Evolutionary conservation across 2,797 vertebrate genomes (phyloP), one percentile per base, ranked within the genome.

Genomic region (Platyrinchus mystaceus): DNA sequence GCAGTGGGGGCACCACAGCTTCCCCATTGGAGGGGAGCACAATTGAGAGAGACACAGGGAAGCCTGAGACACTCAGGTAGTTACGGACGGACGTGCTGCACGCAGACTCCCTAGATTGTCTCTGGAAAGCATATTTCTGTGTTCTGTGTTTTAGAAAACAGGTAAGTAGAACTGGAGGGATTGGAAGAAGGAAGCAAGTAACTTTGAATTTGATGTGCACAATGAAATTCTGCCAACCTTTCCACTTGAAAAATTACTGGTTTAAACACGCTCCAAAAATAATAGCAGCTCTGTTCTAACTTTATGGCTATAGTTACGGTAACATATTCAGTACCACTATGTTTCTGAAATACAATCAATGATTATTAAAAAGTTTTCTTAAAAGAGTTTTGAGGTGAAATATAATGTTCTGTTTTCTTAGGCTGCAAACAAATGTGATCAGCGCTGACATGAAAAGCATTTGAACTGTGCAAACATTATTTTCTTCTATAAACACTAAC

Each of bases 191-290:
- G 67, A 78, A 90, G 26, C 0, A 0, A 81, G 58, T 34, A 59
- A 86, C 53, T 89, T 58, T 14, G 39, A 82, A 32, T 71, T 85
- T 60, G 66, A 87, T 37, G 70, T 18, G 81, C 23, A 59, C 47
- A 62, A 34, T n/a, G 28, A 90, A 92, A 89, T 77, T 46, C 81
- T 82, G 90, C 37, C 70, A 87, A 19, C 49, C 27, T 49, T 79
- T 89, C 41, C 60, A 43, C 49, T 82, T 82, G 50, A 92, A 95
- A 91, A 93, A 82, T 67, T 74, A 63, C 52, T 39, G 32, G 18
- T 87, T 95, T 79, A 94, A 67, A 79, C 46, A 79, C 36, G 43
- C 9, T 79, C 70, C 74, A 92, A 90, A 88, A 94, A 84, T 50
- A 93, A 87, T 2, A 83, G 47, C 60, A 89, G 70, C n/a, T 85